Evolutionary conservation across 2,113 vertebrate genomes (phyloP).

Genomic region (Rhinichthys klamathensis): DNA sequence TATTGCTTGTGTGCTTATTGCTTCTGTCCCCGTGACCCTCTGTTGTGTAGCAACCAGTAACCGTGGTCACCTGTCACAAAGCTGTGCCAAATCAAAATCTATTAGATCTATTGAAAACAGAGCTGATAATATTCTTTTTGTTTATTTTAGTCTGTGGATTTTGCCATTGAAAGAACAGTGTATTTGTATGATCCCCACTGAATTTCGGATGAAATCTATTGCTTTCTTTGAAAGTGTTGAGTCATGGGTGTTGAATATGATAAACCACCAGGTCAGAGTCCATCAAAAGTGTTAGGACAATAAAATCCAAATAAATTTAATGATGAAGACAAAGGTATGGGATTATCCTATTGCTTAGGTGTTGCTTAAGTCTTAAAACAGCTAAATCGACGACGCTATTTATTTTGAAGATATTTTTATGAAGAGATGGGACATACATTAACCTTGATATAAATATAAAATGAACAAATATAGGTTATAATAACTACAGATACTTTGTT

Average conservation of each 20-base stretch:
- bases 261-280: not conserved
- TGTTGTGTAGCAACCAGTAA: slow-evolving; percentile 10
- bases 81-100: not conserved
- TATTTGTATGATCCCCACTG: not conserved
- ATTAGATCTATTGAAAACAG: not conserved
- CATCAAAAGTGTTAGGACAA: not conserved
- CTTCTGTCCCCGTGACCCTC: not conserved
- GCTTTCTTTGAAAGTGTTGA: not conserved
- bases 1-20: slow-evolving; percentile 3
- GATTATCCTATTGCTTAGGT: not conserved
- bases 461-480: not conserved
- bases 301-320: not conserved
- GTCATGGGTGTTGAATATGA: not conserved
- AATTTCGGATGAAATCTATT: not conserved
- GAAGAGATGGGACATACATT: not conserved
- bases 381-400: not conserved
- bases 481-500: not conserved
- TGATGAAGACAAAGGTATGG: not conserved
- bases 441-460: not conserved
- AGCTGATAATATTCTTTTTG: not conserved
- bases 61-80: slow-evolving; percentile 8
- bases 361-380: not conserved
- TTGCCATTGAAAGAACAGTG: not conserved
- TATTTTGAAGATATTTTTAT: not conserved
- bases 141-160: not conserved